Percentiles rank a stretch among this genome's conserved stretches.
These are phyloP conservation scores for Lagria hirta DNA, from an alignment of 2,888 invertebrate genomes.

Conservation along the genomic window DNA sequence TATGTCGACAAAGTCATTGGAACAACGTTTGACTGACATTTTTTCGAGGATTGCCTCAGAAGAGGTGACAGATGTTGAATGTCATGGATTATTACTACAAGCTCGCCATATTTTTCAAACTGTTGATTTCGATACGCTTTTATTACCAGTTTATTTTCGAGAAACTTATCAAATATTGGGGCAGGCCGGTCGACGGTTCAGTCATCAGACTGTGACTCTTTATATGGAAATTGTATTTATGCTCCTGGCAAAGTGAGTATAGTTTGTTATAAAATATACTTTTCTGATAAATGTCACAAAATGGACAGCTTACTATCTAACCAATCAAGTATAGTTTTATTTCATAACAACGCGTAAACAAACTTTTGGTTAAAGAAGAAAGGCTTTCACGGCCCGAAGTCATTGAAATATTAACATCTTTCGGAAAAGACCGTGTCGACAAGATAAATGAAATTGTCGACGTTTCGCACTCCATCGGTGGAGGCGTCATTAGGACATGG, in stretches of 20 bases:
- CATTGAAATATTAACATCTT: too few relatives aligned
- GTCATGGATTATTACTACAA: conserved; percentile 69
- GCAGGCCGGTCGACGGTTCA: conserved; percentile 36
- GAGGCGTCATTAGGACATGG: too few relatives aligned
- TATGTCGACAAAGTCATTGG: conserved; percentile 52
- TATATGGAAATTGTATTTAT: conserved; percentile 46
- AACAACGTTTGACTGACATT: conserved; percentile 40
- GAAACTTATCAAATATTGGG: conserved; percentile 40
- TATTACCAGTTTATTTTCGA: conserved; percentile 33
- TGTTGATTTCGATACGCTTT: conserved; percentile 30
- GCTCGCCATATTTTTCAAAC: conserved; percentile 48
- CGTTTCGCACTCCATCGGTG: too few relatives aligned
- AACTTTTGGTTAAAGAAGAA: too few relatives aligned
- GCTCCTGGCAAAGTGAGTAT: conserved; percentile 39
- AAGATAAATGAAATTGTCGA: too few relatives aligned
- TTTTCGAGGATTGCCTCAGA: conserved; percentile 36
- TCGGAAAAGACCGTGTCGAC: too few relatives aligned
- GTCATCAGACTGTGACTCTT: conserved; percentile 43
- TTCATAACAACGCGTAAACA: too few relatives aligned
- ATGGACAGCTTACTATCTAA: too few relatives aligned
- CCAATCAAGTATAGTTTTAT: too few relatives aligned
- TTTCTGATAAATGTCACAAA: too few relatives aligned
- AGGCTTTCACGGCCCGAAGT: too few relatives aligned
- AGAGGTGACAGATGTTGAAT: conserved; percentile 58
- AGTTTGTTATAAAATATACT: too few relatives aligned